Evolutionary conservation across 1,140 invertebrate genomes (phyloP).

Genomic region (Streblospio benedicti): DNA sequence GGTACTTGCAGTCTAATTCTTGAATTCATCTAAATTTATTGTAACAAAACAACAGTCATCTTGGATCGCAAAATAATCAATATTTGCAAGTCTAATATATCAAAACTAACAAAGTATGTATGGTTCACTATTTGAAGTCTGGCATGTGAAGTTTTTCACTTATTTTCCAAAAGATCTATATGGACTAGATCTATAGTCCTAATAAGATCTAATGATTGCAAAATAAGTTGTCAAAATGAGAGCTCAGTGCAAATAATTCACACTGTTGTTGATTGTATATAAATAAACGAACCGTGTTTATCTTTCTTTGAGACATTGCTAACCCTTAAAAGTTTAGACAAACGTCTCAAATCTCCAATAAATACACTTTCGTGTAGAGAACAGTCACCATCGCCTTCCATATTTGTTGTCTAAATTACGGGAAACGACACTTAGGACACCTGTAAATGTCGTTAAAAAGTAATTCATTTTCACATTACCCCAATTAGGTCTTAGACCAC

Average conservation of each 20-base stretch:
- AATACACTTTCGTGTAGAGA: not conserved
- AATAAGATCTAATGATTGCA: not conserved
- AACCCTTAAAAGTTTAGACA: conserved; percentile 3
- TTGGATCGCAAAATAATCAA: too few species aligned
- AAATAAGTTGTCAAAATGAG: not conserved
- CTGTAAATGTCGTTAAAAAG: not conserved
- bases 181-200: not conserved
- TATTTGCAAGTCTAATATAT: too few species aligned
- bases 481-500: not conserved
- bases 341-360: conserved; percentile 4
- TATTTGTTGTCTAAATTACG: not conserved
- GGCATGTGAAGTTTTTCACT: not conserved
- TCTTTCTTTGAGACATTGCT: conserved; percentile 5
- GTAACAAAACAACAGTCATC: too few species aligned
- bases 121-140: too few species aligned
- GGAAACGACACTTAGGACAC: too few species aligned
- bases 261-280: not conserved
- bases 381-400: not conserved
- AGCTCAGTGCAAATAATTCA: not conserved
- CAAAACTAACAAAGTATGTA: too few species aligned
- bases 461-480: not conserved
- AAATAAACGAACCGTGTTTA: not conserved
- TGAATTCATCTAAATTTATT: too few species aligned
- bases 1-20: too few species aligned
- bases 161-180: not conserved